A percentile compares a stretch with the other conserved stretches of the same genome.
Conservation (phyloP, 2,797 vertebrate species). For the Erethizon dorsatum region DNA sequence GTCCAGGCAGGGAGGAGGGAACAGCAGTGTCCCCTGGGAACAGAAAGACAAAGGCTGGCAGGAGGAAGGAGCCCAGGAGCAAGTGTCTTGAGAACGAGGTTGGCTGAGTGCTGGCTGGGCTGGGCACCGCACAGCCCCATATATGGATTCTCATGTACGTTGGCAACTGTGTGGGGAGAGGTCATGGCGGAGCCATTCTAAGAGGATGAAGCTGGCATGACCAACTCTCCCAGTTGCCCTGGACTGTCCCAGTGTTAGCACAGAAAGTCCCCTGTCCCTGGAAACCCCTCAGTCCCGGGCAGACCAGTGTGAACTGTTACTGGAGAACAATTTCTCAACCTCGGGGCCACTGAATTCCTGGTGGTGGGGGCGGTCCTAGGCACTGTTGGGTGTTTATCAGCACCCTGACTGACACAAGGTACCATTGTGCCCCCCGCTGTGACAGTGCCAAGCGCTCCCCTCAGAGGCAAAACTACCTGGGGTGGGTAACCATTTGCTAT, state of each 20-base stretch:
- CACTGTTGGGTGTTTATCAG: neutral
- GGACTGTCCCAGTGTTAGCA: neutral
- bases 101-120: rapidly evolving
- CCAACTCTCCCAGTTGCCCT: neutral
- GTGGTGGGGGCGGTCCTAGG: neutral
- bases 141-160: rapidly evolving
- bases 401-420: neutral
- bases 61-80: neutral
- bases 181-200: neutral
- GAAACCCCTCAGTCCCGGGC: neutral
- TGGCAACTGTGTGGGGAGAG: neutral
- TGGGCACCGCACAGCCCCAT: rapidly evolving
- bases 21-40: neutral
- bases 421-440: neutral
- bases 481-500: neutral
- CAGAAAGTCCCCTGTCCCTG: neutral
- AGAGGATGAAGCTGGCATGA: neutral
- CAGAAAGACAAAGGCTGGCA: neutral
- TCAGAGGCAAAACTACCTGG: neutral
- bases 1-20: neutral
- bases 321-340: rapidly evolving
- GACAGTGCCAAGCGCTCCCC: neutral
- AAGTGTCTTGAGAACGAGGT: rapidly evolving
- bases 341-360: neutral
- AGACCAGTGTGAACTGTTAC: neutral